A percentile compares a stretch with the other conserved stretches of the same genome.
phyloP scores from a whole-genome alignment of 2,113 vertebrate species.

The Apodemus speciosus region DNA sequence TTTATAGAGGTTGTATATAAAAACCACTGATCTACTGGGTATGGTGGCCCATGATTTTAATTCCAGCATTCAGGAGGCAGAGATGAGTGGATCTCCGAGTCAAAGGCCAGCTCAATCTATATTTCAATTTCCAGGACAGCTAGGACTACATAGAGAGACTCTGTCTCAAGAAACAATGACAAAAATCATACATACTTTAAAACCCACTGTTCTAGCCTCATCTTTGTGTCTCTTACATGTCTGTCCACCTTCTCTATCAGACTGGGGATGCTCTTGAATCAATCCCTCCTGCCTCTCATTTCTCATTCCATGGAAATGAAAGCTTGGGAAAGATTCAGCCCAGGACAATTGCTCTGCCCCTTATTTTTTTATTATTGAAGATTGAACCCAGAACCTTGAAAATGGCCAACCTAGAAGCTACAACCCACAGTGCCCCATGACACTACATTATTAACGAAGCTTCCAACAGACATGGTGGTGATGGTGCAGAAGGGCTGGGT shows the following conservation, averaged over 20 bases:
- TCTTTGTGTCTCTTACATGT: background rate
- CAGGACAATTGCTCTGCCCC: background rate
- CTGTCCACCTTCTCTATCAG: background rate
- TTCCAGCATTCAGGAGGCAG: background rate
- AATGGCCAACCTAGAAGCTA: background rate
- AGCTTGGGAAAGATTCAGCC: background rate
- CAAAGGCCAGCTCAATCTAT: background rate
- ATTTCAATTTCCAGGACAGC: background rate
- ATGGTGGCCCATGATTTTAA: background rate
- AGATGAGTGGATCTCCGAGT: background rate
- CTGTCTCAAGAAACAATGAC: background rate
- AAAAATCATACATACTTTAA: background rate
- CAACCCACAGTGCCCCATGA: background rate
- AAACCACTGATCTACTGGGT: background rate
- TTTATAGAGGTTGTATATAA: background rate
- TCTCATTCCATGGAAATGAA: background rate
- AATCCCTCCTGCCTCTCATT: background rate
- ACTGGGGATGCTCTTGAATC: background rate
- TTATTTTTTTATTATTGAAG: background rate
- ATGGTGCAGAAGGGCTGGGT: constrained; percentile 44
- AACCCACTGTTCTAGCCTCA: background rate
- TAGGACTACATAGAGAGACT: background rate
- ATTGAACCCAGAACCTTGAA: background rate
- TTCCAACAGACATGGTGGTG: constrained; percentile 77
- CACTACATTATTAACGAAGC: constrained; percentile 88